Evolutionary conservation across 2,888 invertebrate genomes (phyloP).

Genomic region (Agrochola lota): DNA sequence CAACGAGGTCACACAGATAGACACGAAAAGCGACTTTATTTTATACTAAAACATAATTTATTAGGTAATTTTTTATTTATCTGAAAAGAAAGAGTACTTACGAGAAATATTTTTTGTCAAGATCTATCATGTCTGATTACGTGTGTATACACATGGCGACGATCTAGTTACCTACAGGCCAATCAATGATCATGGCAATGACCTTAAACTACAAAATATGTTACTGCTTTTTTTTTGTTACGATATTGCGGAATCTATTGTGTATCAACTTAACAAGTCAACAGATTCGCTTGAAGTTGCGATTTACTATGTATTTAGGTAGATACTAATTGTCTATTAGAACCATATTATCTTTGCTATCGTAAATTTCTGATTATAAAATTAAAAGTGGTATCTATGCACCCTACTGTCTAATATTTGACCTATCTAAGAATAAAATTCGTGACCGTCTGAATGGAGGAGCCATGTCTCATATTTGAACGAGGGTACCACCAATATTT

Average conservation of each 20-base stretch:
- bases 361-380: neutral
- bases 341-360: neutral
- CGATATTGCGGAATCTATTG: neutral
- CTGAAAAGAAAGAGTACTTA: neutral
- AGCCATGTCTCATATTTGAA: too few species aligned
- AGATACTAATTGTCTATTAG: too few species aligned
- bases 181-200: slow-evolving; percentile 30
- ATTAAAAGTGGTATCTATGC: neutral
- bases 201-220: slow-evolving; percentile 5
- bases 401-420: neutral
- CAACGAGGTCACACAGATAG: too few species aligned
- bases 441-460: too few species aligned
- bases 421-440: neutral
- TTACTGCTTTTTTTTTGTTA: neutral
- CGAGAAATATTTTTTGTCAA: neutral
- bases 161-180: slow-evolving; percentile 12
- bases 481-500: too few species aligned
- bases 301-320: too few species aligned
- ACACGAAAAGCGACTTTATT: neutral
- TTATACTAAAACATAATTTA: neutral
- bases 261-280: neutral
- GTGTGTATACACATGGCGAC: slow-evolving; percentile 3
- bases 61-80: too few species aligned
- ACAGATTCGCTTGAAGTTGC: neutral
- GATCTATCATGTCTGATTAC: slow-evolving; percentile 30